phyloP scores from a whole-genome alignment of 2,113 vertebrate species.

The Rhabdomys dilectus region DNA sequence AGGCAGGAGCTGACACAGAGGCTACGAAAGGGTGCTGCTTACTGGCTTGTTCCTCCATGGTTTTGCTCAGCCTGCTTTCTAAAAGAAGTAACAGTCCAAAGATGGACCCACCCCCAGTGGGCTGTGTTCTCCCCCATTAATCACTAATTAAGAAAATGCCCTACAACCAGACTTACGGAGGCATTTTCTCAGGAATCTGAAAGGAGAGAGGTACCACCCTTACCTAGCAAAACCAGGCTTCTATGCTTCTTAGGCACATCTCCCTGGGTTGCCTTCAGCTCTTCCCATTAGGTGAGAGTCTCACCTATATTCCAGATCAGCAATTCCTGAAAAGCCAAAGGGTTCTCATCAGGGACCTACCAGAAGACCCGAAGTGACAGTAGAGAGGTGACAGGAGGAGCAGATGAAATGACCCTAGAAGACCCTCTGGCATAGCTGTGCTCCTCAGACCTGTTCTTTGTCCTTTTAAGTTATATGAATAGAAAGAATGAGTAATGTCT shows the following conservation, averaged over 20 bases:
- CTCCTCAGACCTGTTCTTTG: not conserved
- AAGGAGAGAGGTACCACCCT: not conserved
- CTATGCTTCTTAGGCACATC: conserved; percentile 50
- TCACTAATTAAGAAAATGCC: no score
- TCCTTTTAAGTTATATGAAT: not conserved
- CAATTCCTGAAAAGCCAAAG: conserved; percentile 71
- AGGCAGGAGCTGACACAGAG: not conserved
- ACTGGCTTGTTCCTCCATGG: not conserved
- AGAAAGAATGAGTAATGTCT: not conserved
- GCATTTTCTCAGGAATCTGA: no score
- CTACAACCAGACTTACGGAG: no score
- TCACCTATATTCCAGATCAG: conserved; percentile 43
- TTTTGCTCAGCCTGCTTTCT: not conserved
- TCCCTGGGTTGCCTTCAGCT: conserved; percentile 33
- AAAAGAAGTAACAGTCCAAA: not conserved
- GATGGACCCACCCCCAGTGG: not conserved
- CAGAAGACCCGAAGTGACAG: not conserved
- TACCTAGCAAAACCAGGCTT: conserved; percentile 74
- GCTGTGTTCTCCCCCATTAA: not conserved
- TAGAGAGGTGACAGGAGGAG: not conserved
- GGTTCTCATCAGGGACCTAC: not conserved
- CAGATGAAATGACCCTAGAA: not conserved
- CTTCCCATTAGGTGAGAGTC: conserved; percentile 53
- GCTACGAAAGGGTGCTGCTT: not conserved
- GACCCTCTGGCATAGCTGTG: not conserved